Evolutionary conservation across 2,888 invertebrate genomes (phyloP).

Genomic region (Artemia sinica): DNA sequence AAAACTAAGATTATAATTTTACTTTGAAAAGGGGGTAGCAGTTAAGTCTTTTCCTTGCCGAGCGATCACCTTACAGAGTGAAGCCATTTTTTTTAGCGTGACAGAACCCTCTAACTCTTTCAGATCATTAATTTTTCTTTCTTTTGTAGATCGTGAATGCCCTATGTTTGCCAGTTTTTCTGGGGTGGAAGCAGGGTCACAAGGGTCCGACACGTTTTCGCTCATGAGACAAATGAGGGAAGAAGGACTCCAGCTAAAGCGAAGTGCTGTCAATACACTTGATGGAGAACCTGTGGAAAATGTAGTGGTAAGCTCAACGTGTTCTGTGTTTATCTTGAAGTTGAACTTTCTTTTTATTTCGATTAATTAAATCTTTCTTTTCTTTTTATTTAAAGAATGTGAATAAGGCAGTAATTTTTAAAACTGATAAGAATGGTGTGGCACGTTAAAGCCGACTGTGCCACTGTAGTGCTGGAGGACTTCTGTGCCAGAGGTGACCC

Average conservation of each 20-base stretch:
- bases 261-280: conserved; percentile 34
- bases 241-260: conserved; percentile 73
- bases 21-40: no score
- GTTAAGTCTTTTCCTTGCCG: no score
- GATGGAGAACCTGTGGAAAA: conserved; percentile 21
- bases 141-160: conserved; percentile 68
- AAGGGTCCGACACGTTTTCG: conserved; percentile 41
- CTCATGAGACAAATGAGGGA: conserved; percentile 79
- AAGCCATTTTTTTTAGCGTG: no score
- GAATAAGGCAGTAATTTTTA: neutral
- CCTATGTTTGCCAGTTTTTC: conserved; percentile 63
- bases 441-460: no score
- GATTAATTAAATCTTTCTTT: conserved; percentile 17
- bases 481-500: no score
- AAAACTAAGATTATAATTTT: no score
- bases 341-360: conserved; percentile 4
- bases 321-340: conserved; percentile 28
- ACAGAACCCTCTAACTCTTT: no score
- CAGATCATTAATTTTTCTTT: no score
- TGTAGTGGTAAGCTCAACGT: conserved; percentile 32
- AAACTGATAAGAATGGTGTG: neutral
- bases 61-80: no score
- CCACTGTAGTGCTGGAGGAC: no score
- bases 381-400: conserved; percentile 17
- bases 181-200: conserved; percentile 29